phyloP scores from a whole-genome alignment of 2,113 vertebrate genomes.

The Cavia aperea region DNA sequence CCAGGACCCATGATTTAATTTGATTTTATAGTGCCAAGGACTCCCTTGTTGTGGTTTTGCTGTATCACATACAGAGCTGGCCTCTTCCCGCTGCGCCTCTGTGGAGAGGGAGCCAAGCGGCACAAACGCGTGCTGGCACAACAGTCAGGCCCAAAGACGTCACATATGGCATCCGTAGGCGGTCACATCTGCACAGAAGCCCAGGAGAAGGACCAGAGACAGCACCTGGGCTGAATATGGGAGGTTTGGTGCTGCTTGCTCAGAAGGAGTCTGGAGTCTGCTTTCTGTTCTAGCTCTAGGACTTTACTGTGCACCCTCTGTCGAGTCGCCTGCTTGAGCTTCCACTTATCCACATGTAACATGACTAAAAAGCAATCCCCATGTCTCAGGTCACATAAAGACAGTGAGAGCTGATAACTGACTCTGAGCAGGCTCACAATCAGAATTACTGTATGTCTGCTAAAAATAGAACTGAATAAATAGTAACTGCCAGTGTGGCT shows the following conservation, averaged over 20 bases:
- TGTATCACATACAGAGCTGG: constrained; percentile 66
- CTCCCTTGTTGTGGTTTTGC: constrained; percentile 72
- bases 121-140: constrained; percentile 36
- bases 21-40: constrained; percentile 73
- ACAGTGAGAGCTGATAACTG: neutral
- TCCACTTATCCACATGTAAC: neutral
- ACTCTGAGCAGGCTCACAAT: neutral
- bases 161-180: neutral
- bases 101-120: constrained; percentile 7
- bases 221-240: neutral
- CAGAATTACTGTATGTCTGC: neutral
- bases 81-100: neutral
- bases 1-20: constrained; percentile 75
- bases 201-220: neutral
- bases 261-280: neutral
- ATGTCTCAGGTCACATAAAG: neutral
- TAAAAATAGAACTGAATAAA: neutral
- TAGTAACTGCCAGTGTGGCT: neutral
- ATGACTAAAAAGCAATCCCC: neutral
- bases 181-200: neutral
- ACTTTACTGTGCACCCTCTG: neutral
- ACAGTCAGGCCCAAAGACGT: neutral
- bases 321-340: neutral
- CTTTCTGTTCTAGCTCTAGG: neutral
- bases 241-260: neutral